These are phyloP conservation scores for Phyllostomus discolor DNA, from an alignment of 2,113 vertebrate genomes.

Conservation along the genomic window DNA sequence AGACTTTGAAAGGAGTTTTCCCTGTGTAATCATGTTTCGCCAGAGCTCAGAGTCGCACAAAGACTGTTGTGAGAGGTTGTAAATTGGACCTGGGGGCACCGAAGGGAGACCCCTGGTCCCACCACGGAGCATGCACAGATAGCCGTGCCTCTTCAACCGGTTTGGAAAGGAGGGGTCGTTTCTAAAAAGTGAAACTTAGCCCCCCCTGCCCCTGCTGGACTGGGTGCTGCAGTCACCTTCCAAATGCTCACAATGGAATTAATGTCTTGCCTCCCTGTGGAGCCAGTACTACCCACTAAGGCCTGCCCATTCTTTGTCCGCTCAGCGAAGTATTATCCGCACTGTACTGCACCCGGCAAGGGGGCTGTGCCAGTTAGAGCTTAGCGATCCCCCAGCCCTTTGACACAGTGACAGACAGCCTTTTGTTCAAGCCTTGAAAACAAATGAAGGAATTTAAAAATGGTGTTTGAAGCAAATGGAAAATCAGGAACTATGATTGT, in stretches of 20 bases:
- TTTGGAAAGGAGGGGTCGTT: background rate
- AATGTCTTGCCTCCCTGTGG: constrained; percentile 45
- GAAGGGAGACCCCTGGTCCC: background rate
- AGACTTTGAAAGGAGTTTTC: background rate
- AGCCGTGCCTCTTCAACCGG: background rate
- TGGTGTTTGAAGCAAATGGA: background rate
- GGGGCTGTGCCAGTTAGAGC: background rate
- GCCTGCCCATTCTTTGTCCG: constrained; percentile 21
- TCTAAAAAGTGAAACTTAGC: background rate
- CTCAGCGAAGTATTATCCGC: background rate
- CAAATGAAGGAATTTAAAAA: constrained; percentile 17
- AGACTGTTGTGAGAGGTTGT: background rate
- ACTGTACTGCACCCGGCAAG: background rate
- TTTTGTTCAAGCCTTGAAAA: constrained; percentile 53
- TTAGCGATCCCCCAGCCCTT: constrained; percentile 13
- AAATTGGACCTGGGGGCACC: background rate
- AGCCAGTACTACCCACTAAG: accelerated
- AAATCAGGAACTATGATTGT: constrained; percentile 33
- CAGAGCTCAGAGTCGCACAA: background rate
- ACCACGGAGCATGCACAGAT: background rate
- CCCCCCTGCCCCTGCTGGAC: background rate
- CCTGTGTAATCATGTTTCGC: background rate
- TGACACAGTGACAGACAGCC: background rate
- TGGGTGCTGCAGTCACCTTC: background rate
- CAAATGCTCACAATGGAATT: constrained; percentile 11